These are phyloP conservation scores for Porites rus DNA, from an alignment of 92 coral and sea anemone genomes.

Conservation along the genomic window DNA sequence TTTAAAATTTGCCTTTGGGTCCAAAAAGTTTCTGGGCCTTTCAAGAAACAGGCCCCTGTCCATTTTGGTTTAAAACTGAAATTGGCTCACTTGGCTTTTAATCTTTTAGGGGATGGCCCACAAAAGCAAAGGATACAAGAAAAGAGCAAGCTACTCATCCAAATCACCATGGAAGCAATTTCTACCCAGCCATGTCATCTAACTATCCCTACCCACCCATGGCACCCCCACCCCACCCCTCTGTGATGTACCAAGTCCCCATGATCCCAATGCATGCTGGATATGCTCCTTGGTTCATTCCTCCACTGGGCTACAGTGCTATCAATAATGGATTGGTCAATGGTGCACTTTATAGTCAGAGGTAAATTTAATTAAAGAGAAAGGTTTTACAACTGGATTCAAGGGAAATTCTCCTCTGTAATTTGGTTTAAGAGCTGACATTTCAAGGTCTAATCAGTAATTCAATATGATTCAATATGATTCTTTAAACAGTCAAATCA, in stretches of 20 bases:
- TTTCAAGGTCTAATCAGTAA: no score
- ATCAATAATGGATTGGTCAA: neutral
- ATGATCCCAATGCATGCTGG: conserved; percentile 71
- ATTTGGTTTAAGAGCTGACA: no score
- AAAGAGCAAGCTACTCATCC: conserved; percentile 12
- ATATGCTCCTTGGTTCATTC: conserved; percentile 64
- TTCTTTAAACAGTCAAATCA: no score
- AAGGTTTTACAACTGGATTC: no score
- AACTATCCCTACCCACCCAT: conserved; percentile 31
- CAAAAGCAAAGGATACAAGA: neutral
- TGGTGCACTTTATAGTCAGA: neutral
- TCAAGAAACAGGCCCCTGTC: no score
- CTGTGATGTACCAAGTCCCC: conserved; percentile 71
- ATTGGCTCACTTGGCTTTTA: neutral
- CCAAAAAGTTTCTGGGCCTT: no score
- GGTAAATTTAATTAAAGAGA: neutral
- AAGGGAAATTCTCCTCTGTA: no score
- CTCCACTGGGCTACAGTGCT: conserved; percentile 31
- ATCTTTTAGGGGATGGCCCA: neutral
- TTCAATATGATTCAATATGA: no score
- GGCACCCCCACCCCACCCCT: conserved; percentile 49
- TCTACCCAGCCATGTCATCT: conserved; percentile 31
- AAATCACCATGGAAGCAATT: neutral
- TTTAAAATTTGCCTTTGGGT: no score
- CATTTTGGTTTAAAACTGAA: no score